Evolutionary conservation across 2,113 vertebrate species (phyloP), one percentile per base, ranked within the genome.

Genomic region (Corvus cornix): DNA sequence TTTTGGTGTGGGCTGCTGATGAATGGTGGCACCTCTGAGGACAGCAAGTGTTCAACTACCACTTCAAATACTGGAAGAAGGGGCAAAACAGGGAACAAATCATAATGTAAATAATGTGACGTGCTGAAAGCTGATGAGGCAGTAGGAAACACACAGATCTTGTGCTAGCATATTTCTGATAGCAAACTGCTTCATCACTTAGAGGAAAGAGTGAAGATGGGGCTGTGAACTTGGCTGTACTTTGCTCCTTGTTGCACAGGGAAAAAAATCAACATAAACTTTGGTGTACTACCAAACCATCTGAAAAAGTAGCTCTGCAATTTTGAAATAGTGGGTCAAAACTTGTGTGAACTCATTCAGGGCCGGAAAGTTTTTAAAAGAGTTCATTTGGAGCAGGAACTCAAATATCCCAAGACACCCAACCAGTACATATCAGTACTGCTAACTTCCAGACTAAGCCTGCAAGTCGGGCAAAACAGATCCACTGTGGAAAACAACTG

Each of bases 1-100:
- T 28, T 64, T 51, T 66, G 24, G 19, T 55, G 35, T 4, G 10
- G 62, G 26, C n/a, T 80, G 58, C 58, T 51, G 27, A 39, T 64
- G 41, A 64, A 89, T 0, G 9, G 26, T 24, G 24, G 49, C 35
- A 66, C 44, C 27, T 93, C 58, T 48, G 72, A 83, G n/a, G 24
- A n/a, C 49, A 73, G 27, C 0, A 0, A 31, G 31, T 2, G 1
- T 22, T 78, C 41, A 53, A 23, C 9, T 39, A 21, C 20, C 21
- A 26, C 60, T 80, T 77, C 23, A 63, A 67, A 48, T 55, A 58
- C 37, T 37, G 58, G 44, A 59, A 78, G 39, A 67, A 9, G 9
- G n/a, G 18, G 6, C 0, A 10, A 75, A 91, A 62, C 8, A 21
- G 13, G 48, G 20, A 70, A 78, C 21, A 46, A 81, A 56, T 35